Conservation (phyloP, 1,140 invertebrate species). For the Diploscapter pachys region DNA sequence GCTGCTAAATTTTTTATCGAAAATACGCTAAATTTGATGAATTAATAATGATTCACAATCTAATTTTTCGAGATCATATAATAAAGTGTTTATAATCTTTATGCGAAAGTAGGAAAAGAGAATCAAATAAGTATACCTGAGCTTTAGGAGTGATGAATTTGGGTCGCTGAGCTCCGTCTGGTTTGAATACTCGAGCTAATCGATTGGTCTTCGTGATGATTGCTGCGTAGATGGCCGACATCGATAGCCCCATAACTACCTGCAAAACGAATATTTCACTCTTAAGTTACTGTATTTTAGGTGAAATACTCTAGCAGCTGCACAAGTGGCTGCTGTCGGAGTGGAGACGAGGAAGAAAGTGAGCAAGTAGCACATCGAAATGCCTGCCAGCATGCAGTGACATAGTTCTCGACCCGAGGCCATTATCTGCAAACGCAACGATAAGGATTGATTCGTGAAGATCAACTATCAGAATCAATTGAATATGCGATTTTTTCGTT, state of each 20-base stretch:
- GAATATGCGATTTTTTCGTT: no score
- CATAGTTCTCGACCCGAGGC: slow-evolving; percentile 78
- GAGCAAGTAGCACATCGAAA: slow-evolving; percentile 67
- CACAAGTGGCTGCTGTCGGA: slow-evolving; percentile 68
- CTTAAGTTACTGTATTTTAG: no score
- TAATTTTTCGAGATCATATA: no score
- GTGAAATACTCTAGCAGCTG: slow-evolving; percentile 61
- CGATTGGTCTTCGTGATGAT: slow-evolving; percentile 76
- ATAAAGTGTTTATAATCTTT: background rate
- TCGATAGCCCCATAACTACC: slow-evolving; percentile 68
- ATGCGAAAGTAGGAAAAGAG: slow-evolving; percentile 64
- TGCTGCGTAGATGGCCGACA: slow-evolving; percentile 73
- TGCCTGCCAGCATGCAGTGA: slow-evolving; percentile 71
- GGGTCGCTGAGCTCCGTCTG: slow-evolving; percentile 69
- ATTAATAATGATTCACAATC: no score
- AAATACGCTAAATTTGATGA: no score
- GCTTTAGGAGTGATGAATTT: slow-evolving; percentile 74
- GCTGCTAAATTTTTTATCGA: no score
- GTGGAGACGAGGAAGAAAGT: slow-evolving; percentile 67
- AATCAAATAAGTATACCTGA: slow-evolving; percentile 63
- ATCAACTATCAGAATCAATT: no score
- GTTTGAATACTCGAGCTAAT: slow-evolving; percentile 71
- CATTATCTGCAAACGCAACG: slow-evolving; percentile 63
- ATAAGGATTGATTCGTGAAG: no score
- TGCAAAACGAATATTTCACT: no score